These are phyloP conservation scores for Oikopleura dioica DNA, from an alignment of 23 tunicate species.

Conservation along the genomic window DNA sequence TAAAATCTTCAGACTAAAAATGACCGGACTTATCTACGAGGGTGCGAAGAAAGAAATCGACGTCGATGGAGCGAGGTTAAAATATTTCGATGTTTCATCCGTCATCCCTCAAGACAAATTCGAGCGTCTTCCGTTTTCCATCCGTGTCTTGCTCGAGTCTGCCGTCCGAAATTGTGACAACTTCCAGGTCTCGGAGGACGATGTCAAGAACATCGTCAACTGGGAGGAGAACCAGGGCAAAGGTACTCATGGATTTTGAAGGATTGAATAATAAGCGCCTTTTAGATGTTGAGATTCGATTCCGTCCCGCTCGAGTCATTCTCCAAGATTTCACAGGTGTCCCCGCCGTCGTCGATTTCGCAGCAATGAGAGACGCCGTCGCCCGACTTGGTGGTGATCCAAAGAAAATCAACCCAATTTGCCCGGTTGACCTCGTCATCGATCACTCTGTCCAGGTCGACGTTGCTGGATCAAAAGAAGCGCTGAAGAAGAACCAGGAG, in stretches of 20 bases:
- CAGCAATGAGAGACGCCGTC: slow-evolving; percentile 95
- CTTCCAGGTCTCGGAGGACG: slow-evolving; percentile 35
- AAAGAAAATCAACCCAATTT: slow-evolving; percentile 60
- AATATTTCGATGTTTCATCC: no score
- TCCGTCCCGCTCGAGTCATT: slow-evolving; percentile 73
- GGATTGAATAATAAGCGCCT: no score
- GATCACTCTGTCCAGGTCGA: slow-evolving; percentile 98
- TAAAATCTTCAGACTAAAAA: no score
- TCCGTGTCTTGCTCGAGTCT: slow-evolving; percentile 52
- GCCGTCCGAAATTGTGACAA: slow-evolving; percentile 79
- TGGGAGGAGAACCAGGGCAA: slow-evolving; percentile 49
- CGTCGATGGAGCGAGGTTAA: no score
- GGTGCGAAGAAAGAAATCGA: no score
- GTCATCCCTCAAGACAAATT: no score
- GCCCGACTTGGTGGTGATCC: slow-evolving; percentile 63
- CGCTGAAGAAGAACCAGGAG: slow-evolving; percentile 46
- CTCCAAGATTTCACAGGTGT: slow-evolving; percentile 94
- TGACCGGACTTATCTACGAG: no score
- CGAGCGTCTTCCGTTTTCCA: slow-evolving; percentile 57
- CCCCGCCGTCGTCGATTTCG: slow-evolving; percentile 95
- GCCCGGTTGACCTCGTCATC: slow-evolving; percentile 92
- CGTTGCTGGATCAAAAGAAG: slow-evolving; percentile 61
- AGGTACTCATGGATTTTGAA: no score
- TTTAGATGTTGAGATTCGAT: slow-evolving; percentile 49
- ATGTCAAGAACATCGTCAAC: slow-evolving; percentile 32